Evolutionary conservation across 2,888 invertebrate species (phyloP).

Genomic region (Pandemis heparana): DNA sequence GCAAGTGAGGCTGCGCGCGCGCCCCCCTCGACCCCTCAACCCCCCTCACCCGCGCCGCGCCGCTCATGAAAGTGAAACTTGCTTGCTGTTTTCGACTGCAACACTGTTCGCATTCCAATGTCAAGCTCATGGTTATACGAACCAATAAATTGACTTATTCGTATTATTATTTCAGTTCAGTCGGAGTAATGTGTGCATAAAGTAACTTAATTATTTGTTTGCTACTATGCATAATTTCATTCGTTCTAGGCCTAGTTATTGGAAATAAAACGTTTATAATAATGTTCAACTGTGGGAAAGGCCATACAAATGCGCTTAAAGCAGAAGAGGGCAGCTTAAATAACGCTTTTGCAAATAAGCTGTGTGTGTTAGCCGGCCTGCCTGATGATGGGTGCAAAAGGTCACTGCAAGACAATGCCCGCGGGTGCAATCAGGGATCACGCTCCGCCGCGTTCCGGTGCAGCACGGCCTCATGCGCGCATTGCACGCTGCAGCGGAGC

Average conservation of each 20-base stretch:
- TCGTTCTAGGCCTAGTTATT: background rate
- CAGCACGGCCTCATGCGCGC: background rate
- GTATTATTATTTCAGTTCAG: background rate
- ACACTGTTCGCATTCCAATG: conserved; percentile 49
- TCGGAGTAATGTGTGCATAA: background rate
- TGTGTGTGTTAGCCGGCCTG: background rate
- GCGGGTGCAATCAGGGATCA: conserved; percentile 30
- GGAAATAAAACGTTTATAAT: too few species aligned
- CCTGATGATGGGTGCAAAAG: conserved; percentile 22
- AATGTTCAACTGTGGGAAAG: too few species aligned
- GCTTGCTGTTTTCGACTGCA: conserved; percentile 54
- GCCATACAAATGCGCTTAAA: background rate
- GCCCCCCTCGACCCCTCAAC: conserved; percentile 59
- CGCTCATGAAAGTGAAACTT: conserved; percentile 76
- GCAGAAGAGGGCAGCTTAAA: background rate
- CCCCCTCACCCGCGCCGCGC: conserved; percentile 43
- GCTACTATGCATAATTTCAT: background rate
- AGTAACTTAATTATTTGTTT: too few species aligned
- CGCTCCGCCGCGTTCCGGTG: conserved; percentile 16
- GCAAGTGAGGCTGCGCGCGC: conserved; percentile 70
- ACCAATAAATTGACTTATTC: background rate
- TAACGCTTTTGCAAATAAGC: background rate
- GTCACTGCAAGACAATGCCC: conserved; percentile 35
- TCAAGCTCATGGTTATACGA: conserved; percentile 34
- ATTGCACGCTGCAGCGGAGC: background rate